These are phyloP conservation scores for Caenorhabditis parvicauda DNA, from an alignment of 2,888 invertebrate species.

Conservation along the genomic window DNA sequence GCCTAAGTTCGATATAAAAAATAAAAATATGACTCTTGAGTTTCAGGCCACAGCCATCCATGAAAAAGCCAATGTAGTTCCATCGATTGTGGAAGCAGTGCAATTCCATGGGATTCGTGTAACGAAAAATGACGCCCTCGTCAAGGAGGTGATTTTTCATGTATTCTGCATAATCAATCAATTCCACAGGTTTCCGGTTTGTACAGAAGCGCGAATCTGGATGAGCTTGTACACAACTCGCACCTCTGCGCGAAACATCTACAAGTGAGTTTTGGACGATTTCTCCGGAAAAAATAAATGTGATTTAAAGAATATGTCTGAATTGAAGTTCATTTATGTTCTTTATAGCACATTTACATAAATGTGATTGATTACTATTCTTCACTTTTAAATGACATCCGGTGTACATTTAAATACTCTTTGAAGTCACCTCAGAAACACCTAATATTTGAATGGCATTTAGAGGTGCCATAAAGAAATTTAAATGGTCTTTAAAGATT, in stretches of 20 bases:
- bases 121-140: slow-evolving; percentile 55
- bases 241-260: slow-evolving; percentile 54
- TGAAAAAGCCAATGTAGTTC: slow-evolving; percentile 31
- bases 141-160: slow-evolving; percentile 68
- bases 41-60: slow-evolving; percentile 37
- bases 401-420: too few species aligned
- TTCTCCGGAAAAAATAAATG: background rate
- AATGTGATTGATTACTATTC: too few species aligned
- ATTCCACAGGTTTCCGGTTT: slow-evolving; percentile 69
- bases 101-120: slow-evolving; percentile 54
- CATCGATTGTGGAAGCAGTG: slow-evolving; percentile 48
- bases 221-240: slow-evolving; percentile 68
- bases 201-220: slow-evolving; percentile 81
- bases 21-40: too few species aligned
- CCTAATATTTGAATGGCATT: too few species aligned
- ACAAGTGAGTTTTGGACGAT: slow-evolving; percentile 43
- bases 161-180: background rate
- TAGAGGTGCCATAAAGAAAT: too few species aligned
- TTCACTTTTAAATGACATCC: too few species aligned
- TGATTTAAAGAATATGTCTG: background rate
- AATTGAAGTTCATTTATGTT: background rate
- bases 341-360: too few species aligned
- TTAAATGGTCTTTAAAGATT: too few species aligned
- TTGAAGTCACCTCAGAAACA: too few species aligned
- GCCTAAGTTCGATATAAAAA: too few species aligned